Percentiles rank a stretch among this genome's conserved stretches.
Evolutionary conservation across 2,113 vertebrate genomes (phyloP).

Genomic region (Myocastor coypus): DNA sequence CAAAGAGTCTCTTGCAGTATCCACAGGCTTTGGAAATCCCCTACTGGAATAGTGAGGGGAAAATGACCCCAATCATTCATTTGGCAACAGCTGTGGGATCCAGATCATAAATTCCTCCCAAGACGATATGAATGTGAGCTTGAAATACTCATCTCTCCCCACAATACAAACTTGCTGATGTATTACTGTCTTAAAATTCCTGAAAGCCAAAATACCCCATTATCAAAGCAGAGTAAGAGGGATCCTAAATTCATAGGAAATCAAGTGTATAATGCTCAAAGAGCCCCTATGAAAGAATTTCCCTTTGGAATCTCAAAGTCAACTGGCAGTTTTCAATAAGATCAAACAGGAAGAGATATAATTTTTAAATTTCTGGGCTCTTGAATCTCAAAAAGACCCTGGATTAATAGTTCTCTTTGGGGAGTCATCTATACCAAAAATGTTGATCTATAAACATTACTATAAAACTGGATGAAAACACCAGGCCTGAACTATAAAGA

Average conservation of each 20-base stretch:
- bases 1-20: constrained; percentile 51
- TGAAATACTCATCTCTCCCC: constrained; percentile 62
- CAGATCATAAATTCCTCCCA: constrained; percentile 71
- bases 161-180: constrained; percentile 17
- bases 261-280: neutral
- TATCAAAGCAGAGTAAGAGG: neutral
- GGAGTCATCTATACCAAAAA: neutral
- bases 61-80: constrained; percentile 64
- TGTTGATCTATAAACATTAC: neutral
- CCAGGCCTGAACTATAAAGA: neutral
- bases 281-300: neutral
- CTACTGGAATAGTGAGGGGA: constrained; percentile 68
- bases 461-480: neutral
- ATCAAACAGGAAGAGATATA: neutral
- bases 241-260: constrained; percentile 40
- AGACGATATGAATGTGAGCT: constrained; percentile 46
- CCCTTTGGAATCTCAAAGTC: constrained; percentile 10
- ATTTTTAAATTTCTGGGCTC: neutral
- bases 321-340: neutral
- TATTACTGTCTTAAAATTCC: constrained; percentile 52
- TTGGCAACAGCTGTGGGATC: constrained; percentile 70
- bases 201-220: neutral
- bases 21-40: constrained; percentile 64
- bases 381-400: neutral
- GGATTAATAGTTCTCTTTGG: neutral